phyloP scores from a whole-genome alignment of 2,888 invertebrate species.

The Arenicola marina region DNA sequence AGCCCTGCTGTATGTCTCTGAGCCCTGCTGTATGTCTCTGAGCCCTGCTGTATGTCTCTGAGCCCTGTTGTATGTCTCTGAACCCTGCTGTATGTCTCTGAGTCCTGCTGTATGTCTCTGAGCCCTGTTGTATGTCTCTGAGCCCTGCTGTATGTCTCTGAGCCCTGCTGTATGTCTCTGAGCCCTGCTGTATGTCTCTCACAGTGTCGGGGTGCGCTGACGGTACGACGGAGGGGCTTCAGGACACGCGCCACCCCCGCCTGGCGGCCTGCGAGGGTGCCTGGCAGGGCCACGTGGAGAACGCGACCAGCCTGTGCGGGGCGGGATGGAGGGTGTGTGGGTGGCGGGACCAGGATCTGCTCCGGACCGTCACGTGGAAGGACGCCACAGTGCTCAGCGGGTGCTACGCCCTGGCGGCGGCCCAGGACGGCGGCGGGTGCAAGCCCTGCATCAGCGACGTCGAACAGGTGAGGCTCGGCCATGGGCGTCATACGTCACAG shows the following conservation, averaged over 20 bases:
- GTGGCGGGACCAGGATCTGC: constrained; percentile 33
- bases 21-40: too few relatives aligned
- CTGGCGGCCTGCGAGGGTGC: constrained; percentile 48
- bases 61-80: too few relatives aligned
- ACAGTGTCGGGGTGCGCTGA: constrained; percentile 46
- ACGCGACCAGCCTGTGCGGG: constrained; percentile 44
- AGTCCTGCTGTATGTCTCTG: too few relatives aligned
- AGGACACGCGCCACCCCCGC: constrained; percentile 24
- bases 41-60: too few relatives aligned
- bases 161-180: too few relatives aligned
- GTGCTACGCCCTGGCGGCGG: constrained; percentile 55
- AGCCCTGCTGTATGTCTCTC: too few relatives aligned
- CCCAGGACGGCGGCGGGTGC: constrained; percentile 54
- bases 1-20: too few relatives aligned
- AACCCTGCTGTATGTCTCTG: too few relatives aligned
- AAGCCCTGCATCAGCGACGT: constrained; percentile 44
- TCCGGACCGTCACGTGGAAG: constrained; percentile 47
- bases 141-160: too few relatives aligned
- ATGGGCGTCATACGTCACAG: too few relatives aligned
- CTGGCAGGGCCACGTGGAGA: constrained; percentile 51
- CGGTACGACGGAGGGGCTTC: constrained; percentile 41
- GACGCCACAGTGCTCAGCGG: constrained; percentile 46
- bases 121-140: too few relatives aligned
- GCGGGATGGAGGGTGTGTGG: constrained; percentile 53
- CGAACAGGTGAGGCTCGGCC: constrained; percentile 38